phyloP scores from a whole-genome alignment of 1,140 invertebrate species.

The Drosophila nigromelanica region DNA sequence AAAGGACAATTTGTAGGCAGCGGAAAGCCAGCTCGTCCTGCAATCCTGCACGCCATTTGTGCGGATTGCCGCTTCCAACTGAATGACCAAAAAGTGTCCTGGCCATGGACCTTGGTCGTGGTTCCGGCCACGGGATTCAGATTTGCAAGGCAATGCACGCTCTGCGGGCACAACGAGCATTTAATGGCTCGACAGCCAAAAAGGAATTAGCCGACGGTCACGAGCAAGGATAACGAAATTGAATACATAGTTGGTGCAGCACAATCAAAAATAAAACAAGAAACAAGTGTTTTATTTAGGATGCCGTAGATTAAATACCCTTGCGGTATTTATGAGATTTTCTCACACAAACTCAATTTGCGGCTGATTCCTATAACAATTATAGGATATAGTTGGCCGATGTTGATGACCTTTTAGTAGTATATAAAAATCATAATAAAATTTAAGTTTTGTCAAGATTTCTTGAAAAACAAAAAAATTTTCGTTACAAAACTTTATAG shows the following conservation, averaged over 20 bases:
- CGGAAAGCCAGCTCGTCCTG: constrained; percentile 18
- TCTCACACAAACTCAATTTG: too few relatives aligned
- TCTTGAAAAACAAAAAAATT: too few relatives aligned
- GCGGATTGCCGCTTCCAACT: constrained; percentile 53
- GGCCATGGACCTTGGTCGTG: background rate
- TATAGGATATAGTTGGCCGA: too few relatives aligned
- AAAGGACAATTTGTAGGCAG: constrained; percentile 68
- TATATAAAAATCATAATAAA: too few relatives aligned
- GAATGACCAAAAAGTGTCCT: constrained; percentile 67
- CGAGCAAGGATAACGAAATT: constrained; percentile 45
- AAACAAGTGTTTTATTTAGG: background rate
- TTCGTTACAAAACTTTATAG: too few relatives aligned
- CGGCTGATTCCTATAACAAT: too few relatives aligned
- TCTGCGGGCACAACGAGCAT: constrained; percentile 61
- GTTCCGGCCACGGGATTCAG: constrained; percentile 9
- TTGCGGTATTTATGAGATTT: background rate
- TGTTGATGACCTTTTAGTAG: too few relatives aligned
- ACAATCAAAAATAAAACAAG: background rate
- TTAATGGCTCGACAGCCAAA: constrained; percentile 64
- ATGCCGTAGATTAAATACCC: background rate
- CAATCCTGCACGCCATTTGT: constrained; percentile 23
- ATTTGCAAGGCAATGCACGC: constrained; percentile 32
- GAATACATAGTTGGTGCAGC: constrained; percentile 11
- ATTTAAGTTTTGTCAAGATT: too few relatives aligned
- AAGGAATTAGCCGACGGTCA: constrained; percentile 41